Base-by-base conservation (phyloP, 2,113 vertebrate species). In the Atractosteus spatula region DNA sequence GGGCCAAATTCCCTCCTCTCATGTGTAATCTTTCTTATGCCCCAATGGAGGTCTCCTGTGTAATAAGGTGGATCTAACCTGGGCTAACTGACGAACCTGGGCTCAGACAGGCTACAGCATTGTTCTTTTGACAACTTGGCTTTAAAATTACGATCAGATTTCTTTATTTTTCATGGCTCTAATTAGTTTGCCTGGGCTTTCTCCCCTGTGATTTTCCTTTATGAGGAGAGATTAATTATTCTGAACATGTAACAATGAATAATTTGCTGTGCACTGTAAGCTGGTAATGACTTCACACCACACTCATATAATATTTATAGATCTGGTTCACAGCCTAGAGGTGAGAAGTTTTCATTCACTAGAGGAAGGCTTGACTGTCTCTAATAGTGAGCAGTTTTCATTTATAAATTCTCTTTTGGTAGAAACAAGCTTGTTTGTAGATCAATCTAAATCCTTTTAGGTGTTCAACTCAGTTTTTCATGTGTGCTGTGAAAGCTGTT, bases 281-380 rank as follows among this genome's bases (percentile, higher is more conserved):
- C 62, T 41, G 72, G 42, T 65, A 82, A 82, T 68, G 70, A 65
- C 66, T 10, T 66, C 67, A 75, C 74, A 61, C 62, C 43, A 66
- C 55, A 6, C 71, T 74, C 74, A 82, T 80, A 44, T 71, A 76
- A 82, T 77, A 80, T 78, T 79, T 70, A 83, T 77, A 51, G 63
- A 59, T 62, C 14, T 78, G 73, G 76, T 80, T 59, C 71, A 59
- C 55, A 62, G 51, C 62, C 65, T 51, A 56, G 17, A 17, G 47
- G 47, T 10, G 47, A 51, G 47, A 10, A 29, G 29, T 29, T 29
- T 29, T 29, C 29, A 29, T 29, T 29, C 29, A 29, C 29, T 29
- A 29, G 29, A 29, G 29, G 29, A 29, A 29, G 29, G 29, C 29
- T 29, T 29, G 29, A 29, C 59, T 61, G 62, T 61, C 55, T 70